A percentile compares a stretch with the other conserved stretches of the same genome.
Evolutionary conservation across 2,113 vertebrate species (phyloP).

Genomic region (Rhinolophus ferrumequinum): DNA sequence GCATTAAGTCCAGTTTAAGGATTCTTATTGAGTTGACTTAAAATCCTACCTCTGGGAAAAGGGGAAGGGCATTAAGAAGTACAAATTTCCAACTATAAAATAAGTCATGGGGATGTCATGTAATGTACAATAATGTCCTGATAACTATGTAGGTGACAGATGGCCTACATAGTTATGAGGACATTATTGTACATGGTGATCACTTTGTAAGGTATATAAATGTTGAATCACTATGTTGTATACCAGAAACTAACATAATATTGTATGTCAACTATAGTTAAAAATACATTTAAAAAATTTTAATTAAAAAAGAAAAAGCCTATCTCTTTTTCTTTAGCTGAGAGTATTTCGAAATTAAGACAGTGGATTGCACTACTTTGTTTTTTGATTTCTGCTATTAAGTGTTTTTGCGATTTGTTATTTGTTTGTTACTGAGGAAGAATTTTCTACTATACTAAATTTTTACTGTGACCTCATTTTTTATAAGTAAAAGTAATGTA

Average conservation of each 20-base stretch:
- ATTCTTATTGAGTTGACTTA: not conserved
- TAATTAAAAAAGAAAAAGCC: not conserved
- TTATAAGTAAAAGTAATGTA: not conserved
- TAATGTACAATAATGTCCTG: too few species aligned
- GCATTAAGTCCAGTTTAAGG: not conserved
- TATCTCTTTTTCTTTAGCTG: not conserved
- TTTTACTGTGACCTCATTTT: not conserved
- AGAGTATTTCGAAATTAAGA: not conserved
- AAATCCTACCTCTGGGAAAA: not conserved
- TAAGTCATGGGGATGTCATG: too few species aligned
- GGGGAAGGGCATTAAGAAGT: too few species aligned
- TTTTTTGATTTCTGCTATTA: not conserved
- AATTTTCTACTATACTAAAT: not conserved
- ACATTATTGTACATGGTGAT: too few species aligned
- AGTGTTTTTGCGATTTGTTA: not conserved
- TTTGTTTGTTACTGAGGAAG: not conserved
- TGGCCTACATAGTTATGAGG: too few species aligned
- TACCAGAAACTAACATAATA: too few species aligned
- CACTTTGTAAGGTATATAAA: too few species aligned
- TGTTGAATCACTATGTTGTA: too few species aligned
- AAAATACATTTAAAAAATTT: too few species aligned
- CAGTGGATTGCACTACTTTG: not conserved
- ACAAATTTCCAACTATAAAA: too few species aligned
- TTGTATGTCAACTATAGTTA: too few species aligned
- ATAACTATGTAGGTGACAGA: too few species aligned